Evolutionary conservation across 2,888 invertebrate species (phyloP).

Genomic region (Torymus auratus): DNA sequence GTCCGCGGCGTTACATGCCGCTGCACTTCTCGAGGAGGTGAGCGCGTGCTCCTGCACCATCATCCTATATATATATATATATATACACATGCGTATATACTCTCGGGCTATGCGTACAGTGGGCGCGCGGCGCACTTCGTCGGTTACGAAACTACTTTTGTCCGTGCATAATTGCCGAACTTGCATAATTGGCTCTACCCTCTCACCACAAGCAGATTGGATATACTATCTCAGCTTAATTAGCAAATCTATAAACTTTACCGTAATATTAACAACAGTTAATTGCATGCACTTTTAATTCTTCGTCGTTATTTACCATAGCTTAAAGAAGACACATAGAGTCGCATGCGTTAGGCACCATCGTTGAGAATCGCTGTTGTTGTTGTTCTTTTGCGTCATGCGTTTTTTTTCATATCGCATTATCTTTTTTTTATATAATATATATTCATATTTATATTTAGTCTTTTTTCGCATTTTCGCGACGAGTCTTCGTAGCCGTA

Average conservation of each 20-base stretch:
- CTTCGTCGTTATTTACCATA: background rate
- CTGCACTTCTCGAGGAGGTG: no score
- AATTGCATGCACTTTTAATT: constrained; percentile 50
- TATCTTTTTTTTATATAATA: background rate
- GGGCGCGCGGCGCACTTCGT: constrained; percentile 59
- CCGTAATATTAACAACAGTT: constrained; percentile 63
- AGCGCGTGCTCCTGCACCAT: no score
- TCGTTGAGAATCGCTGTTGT: constrained; percentile 17
- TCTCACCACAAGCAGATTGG: constrained; percentile 74
- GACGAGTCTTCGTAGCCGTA: constrained; percentile 30
- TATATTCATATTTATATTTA: background rate
- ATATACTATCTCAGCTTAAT: constrained; percentile 63
- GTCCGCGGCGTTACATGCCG: no score
- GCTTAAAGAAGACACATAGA: background rate
- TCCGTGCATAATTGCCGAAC: constrained; percentile 68
- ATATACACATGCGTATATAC: background rate
- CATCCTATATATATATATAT: no score
- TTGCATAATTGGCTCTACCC: constrained; percentile 73
- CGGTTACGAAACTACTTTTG: constrained; percentile 61
- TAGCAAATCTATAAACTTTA: constrained; percentile 62
- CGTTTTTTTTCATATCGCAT: background rate
- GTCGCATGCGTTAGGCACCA: constrained; percentile 47
- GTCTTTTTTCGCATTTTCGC: constrained; percentile 20
- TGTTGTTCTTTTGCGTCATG: background rate
- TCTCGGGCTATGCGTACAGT: constrained; percentile 1